phyloP scores from a whole-genome alignment of 2,888 invertebrate species.

The Drosophila greeni region DNA sequence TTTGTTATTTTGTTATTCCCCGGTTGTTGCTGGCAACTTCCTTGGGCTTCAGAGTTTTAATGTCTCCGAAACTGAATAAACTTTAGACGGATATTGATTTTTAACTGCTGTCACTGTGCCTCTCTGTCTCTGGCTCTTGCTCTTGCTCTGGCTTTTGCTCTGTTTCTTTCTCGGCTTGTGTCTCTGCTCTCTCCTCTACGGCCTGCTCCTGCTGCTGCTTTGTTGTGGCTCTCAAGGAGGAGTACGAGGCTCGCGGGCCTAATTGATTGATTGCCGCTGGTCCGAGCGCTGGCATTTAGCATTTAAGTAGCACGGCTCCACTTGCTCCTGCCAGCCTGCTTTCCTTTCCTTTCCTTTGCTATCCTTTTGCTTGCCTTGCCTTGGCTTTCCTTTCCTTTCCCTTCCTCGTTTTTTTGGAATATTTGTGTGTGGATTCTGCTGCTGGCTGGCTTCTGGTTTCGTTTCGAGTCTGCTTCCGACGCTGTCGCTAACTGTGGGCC shows the following conservation, averaged over 20 bases:
- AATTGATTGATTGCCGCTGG: constrained; percentile 62
- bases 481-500: constrained; percentile 37
- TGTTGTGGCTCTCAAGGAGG: constrained; percentile 10
- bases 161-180: constrained; percentile 11
- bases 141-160: constrained; percentile 12
- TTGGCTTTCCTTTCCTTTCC: no score
- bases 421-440: constrained; percentile 12
- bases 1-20: constrained; percentile 19
- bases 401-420: neutral
- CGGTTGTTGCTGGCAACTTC: constrained; percentile 47
- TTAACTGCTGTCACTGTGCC: constrained; percentile 49
- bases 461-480: constrained; percentile 24
- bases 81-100: constrained; percentile 80
- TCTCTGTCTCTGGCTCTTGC: constrained; percentile 13
- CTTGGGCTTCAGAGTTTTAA: constrained; percentile 40
- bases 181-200: constrained; percentile 4
- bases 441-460: neutral
- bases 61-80: constrained; percentile 76
- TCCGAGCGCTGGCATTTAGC: constrained; percentile 47
- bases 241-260: constrained; percentile 26
- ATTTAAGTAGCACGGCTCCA: constrained; percentile 36
- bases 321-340: constrained; percentile 1
- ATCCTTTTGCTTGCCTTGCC: neutral
- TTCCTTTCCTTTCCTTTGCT: neutral
- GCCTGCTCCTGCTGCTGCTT: constrained; percentile 20